phyloP scores from a whole-genome alignment of 2,888 invertebrate species.

The Notocelia uddmanniana region DNA sequence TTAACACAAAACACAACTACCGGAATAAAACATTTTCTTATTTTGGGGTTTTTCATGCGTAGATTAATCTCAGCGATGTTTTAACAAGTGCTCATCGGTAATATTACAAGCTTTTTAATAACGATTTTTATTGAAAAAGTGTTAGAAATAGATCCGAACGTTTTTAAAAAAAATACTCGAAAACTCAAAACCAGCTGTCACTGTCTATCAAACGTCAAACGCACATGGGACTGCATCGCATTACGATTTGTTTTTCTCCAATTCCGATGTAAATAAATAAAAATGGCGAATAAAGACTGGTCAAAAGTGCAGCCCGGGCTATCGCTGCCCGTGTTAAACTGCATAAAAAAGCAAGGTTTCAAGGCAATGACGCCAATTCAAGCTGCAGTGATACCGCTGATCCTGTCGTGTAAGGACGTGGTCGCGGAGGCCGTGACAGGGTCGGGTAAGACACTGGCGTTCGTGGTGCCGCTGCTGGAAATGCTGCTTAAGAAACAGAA shows the following conservation, averaged over 20 bases:
- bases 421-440: conserved; percentile 99
- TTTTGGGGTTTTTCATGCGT: background rate
- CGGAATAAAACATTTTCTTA: conserved; percentile 5
- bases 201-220: conserved; percentile 47
- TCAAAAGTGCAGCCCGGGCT: conserved; percentile 72
- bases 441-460: conserved; percentile 98
- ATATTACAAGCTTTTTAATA: background rate
- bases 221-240: conserved; percentile 48
- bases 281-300: conserved; percentile 80
- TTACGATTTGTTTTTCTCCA: conserved; percentile 23
- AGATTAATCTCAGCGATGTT: background rate
- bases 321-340: conserved; percentile 80
- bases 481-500: conserved; percentile 88
- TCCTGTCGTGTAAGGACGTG: conserved; percentile 97
- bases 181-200: conserved; percentile 50
- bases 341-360: conserved; percentile 83
- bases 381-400: conserved; percentile 95
- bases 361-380: conserved; percentile 88
- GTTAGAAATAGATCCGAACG: background rate
- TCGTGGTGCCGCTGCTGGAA: conserved; percentile 96
- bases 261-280: conserved; percentile 45
- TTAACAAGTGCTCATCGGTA: background rate
- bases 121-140: background rate
- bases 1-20: background rate
- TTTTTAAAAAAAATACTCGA: background rate